Evolutionary conservation across 1,140 invertebrate species (phyloP).

Genomic region (Achatina immaculata): DNA sequence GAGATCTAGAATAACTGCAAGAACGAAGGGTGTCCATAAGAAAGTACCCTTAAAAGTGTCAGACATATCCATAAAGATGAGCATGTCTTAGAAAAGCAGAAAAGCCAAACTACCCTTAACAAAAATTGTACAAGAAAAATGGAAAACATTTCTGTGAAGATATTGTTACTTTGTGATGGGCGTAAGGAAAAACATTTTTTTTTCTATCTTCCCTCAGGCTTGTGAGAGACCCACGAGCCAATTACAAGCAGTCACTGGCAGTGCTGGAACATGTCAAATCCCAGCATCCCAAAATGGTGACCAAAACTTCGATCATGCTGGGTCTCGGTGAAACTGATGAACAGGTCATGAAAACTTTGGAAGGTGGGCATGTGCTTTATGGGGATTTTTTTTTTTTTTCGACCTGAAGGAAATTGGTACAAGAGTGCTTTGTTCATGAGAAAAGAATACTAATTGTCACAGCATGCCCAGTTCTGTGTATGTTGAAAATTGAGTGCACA

Average conservation of each 20-base stretch:
- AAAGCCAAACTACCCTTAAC: too few species aligned
- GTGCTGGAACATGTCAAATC: slow-evolving; percentile 58
- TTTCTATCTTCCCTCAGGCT: slow-evolving; percentile 34
- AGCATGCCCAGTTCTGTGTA: too few species aligned
- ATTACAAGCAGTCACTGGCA: slow-evolving; percentile 78
- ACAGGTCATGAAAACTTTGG: slow-evolving; percentile 52
- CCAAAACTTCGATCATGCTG: slow-evolving; percentile 99
- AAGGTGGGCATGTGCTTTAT: slow-evolving; percentile 54
- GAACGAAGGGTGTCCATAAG: too few species aligned
- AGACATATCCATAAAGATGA: too few species aligned
- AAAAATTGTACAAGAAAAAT: too few species aligned
- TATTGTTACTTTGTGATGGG: neutral
- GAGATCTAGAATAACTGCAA: too few species aligned
- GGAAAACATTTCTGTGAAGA: too few species aligned
- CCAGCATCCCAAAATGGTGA: slow-evolving; percentile 82
- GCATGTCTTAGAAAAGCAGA: too few species aligned
- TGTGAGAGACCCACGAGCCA: slow-evolving; percentile 85
- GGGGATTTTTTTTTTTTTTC: neutral
- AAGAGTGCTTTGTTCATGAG: neutral
- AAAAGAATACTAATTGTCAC: too few species aligned
- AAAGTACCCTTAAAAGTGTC: too few species aligned
- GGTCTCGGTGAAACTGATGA: slow-evolving; percentile 89
- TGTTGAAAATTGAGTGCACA: too few species aligned
- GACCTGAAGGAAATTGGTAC: neutral
- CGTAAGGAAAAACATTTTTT: neutral